A percentile compares a stretch with the other conserved stretches of the same genome.
These are phyloP conservation scores for Apolygus lucorum DNA, from an alignment of 1,140 invertebrate species.

Conservation along the genomic window DNA sequence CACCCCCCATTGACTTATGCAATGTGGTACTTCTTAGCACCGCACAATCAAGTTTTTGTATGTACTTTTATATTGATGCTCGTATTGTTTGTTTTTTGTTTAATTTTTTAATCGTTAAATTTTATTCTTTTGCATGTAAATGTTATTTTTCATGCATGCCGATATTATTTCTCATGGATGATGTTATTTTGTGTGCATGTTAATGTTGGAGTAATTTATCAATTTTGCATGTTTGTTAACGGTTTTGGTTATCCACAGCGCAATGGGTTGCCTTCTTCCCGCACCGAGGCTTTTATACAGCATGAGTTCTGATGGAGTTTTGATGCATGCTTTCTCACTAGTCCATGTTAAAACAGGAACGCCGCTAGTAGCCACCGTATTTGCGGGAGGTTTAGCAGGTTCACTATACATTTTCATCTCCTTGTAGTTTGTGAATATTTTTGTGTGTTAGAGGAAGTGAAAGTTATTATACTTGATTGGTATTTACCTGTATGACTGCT, in stretches of 20 bases:
- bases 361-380: constrained; percentile 29
- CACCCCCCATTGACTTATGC: no score
- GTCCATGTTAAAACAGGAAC: constrained; percentile 44
- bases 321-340: constrained; percentile 66
- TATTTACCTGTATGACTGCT: background rate
- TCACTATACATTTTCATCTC: background rate
- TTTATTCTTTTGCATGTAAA: no score
- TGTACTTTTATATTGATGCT: no score
- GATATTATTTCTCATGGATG: background rate
- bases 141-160: background rate
- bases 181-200: background rate
- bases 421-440: background rate
- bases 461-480: background rate
- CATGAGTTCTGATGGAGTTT: constrained; percentile 76
- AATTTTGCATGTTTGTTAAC: constrained; percentile 3
- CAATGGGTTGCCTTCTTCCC: constrained; percentile 74
- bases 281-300: constrained; percentile 77
- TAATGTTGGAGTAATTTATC: background rate
- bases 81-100: no score
- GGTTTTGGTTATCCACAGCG: constrained; percentile 42
- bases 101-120: no score
- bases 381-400: constrained; percentile 30
- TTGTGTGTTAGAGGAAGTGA: background rate
- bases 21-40: no score
- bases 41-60: no score